Base-by-base conservation (phyloP, 2,888 invertebrate species). In the Mythimna lalbum region DNA sequence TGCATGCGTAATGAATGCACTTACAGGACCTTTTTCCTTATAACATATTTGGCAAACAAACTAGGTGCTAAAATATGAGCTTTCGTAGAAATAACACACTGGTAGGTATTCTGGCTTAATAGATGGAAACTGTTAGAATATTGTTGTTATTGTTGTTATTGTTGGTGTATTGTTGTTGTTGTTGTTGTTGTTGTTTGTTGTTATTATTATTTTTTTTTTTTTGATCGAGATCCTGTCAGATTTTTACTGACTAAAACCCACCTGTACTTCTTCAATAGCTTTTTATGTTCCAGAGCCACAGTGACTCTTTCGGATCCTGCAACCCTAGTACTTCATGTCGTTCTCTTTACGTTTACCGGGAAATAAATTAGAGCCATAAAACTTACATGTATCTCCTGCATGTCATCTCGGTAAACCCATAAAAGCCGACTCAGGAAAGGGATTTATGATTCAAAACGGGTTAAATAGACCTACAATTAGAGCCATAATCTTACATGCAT, bases 391-490 rank as follows among this genome's bases (percentile, higher is more conserved):
- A 49, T 57, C 63, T 57, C 49, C 33, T 27, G 23, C 31, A 62
- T 78, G 65, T 62, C 72, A 64, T 71, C 72, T 59, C 7, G 14
- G 65, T 61, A 43, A 76, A 65, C 39, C 61, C 50, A 65, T 76
- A 76, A 76, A 76, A 64, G 49, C 56, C n/a, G 36, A 33, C 68
- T 50, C n/a, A 53, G 59, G 52, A 39, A 55, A 63, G 23, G 60
- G 55, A 63, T 77, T 73, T 78, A 77, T 56, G 47, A 53, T 73
- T 50, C 43, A 31, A 31, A 60, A 59, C 67, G 31, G 27, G n/a
- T 61, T 55, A 61, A 78, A 63, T 63, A 61, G 60, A 61, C 55
- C 14, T 52, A 61, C 68, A 78, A 78, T 77, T 73, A 78, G 47
- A 55, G 27, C 23, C 12, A 14, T 61, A 68, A 78, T 56, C 19